A percentile compares a stretch with the other conserved stretches of the same genome.
phyloP scores from a whole-genome alignment of 2,797 vertebrate genomes.

The Rhynchonycteris naso region DNA sequence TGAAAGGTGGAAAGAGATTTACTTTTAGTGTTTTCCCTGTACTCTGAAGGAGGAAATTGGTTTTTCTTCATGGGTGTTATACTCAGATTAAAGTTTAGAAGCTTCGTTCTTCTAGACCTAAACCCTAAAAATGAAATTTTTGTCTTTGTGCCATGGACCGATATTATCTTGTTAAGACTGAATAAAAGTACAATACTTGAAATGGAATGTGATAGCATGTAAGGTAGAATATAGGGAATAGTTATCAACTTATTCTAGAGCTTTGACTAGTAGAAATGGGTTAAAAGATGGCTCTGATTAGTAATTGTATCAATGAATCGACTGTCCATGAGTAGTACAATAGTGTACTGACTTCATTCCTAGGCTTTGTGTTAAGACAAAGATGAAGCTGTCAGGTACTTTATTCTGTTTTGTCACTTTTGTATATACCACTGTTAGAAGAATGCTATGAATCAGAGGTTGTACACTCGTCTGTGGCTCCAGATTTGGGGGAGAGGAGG shows the following conservation, averaged over 20 bases:
- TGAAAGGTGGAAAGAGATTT: background rate
- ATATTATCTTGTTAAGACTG: background rate
- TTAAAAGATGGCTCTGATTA: background rate
- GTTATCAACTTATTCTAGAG: background rate
- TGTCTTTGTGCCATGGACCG: background rate
- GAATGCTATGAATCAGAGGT: background rate
- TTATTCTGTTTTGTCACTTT: background rate
- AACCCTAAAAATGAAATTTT: background rate
- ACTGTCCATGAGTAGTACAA: background rate
- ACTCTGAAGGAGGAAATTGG: background rate
- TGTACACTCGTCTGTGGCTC: background rate
- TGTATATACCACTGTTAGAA: background rate
- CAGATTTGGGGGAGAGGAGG: background rate
- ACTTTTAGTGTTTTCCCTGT: background rate
- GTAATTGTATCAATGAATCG: background rate
- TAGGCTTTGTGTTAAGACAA: background rate
- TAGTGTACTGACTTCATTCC: background rate
- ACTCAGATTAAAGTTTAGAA: background rate
- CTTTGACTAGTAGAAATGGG: background rate
- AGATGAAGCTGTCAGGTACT: background rate
- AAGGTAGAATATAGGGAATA: background rate
- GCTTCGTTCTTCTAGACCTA: background rate
- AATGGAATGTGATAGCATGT: background rate
- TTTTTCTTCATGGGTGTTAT: background rate
- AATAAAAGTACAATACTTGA: conserved; percentile 5